Percentiles rank a stretch among this genome's conserved stretches.
Evolutionary conservation across 2,113 vertebrate species (phyloP).

Genomic region (Tor tambroides): DNA sequence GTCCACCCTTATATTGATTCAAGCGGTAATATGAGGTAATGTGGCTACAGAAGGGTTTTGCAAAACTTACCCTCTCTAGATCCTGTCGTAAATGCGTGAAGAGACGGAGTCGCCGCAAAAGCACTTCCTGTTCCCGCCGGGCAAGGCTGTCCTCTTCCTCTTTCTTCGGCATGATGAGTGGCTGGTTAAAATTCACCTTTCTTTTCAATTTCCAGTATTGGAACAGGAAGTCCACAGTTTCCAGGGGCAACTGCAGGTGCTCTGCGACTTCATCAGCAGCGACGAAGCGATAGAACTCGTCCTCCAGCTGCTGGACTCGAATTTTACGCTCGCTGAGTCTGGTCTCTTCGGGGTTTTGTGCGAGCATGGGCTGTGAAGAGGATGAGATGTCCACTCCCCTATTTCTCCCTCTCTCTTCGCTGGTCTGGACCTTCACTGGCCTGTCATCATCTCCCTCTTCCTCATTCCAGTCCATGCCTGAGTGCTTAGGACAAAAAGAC

Average conservation of each 20-base stretch:
- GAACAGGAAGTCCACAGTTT: conserved; percentile 88
- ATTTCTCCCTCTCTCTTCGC: conserved; percentile 58
- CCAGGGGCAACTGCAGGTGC: conserved; percentile 78
- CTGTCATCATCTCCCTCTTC: conserved; percentile 38
- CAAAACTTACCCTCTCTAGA: conserved; percentile 90
- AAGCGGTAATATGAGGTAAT: not conserved
- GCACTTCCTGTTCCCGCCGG: conserved; percentile 91
- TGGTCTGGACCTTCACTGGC: conserved; percentile 60
- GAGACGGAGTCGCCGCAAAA: conserved; percentile 91
- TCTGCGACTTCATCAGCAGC: conserved; percentile 82
- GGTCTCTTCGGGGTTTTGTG: conserved; percentile 66
- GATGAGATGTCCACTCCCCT: conserved; percentile 23
- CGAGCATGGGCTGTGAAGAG: conserved; percentile 50
- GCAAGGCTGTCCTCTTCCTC: conserved; percentile 97
- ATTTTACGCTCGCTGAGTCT: conserved; percentile 87
- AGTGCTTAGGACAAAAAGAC: conserved; percentile 94
- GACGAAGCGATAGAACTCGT: conserved; percentile 91
- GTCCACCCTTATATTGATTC: not conserved
- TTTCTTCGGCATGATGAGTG: conserved; percentile 92
- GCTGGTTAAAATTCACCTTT: conserved; percentile 93
- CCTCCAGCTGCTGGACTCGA: conserved; percentile 94
- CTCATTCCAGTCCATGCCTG: conserved; percentile 68
- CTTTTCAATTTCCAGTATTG: conserved; percentile 99
- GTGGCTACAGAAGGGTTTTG: not conserved
- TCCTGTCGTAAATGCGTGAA: conserved; percentile 97